phyloP scores from a whole-genome alignment of 37 sponge, comb jelly and placozoan species.

The Theonella swinhoei region DNA sequence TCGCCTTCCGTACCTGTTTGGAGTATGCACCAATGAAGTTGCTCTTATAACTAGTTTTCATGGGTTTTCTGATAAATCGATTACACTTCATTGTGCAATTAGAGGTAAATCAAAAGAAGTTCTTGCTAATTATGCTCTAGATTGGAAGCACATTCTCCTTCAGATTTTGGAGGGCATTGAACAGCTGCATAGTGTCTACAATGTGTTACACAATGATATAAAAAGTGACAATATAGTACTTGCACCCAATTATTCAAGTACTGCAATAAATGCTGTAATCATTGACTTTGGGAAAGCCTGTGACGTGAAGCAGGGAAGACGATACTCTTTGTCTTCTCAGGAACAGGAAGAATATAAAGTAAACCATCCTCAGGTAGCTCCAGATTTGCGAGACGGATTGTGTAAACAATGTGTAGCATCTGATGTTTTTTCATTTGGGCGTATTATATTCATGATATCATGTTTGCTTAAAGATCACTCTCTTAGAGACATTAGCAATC shows the following conservation, averaged over 20 bases:
- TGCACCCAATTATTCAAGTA: neutral
- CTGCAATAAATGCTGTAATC: conserved; percentile 1
- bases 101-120: neutral
- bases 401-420: neutral
- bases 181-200: neutral
- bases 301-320: neutral
- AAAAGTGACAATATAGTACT: conserved; percentile 7
- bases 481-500: neutral
- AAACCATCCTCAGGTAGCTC: conserved; percentile 28
- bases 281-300: conserved; percentile 36
- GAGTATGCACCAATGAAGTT: neutral
- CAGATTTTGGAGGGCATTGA: neutral
- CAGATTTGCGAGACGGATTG: conserved; percentile 25
- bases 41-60: neutral
- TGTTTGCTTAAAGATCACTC: neutral
- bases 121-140: neutral
- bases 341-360: conserved; percentile 8
- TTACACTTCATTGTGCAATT: neutral
- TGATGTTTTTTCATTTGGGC: conserved; percentile 24
- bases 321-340: neutral
- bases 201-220: conserved; percentile 1
- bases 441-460: neutral
- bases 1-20: conserved; percentile 3
- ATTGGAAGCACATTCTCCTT: neutral
- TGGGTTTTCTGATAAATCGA: neutral